Evolutionary conservation across 1,140 invertebrate species (phyloP), one percentile per base, ranked within the genome.

Genomic region (Diuraphis noxia): DNA sequence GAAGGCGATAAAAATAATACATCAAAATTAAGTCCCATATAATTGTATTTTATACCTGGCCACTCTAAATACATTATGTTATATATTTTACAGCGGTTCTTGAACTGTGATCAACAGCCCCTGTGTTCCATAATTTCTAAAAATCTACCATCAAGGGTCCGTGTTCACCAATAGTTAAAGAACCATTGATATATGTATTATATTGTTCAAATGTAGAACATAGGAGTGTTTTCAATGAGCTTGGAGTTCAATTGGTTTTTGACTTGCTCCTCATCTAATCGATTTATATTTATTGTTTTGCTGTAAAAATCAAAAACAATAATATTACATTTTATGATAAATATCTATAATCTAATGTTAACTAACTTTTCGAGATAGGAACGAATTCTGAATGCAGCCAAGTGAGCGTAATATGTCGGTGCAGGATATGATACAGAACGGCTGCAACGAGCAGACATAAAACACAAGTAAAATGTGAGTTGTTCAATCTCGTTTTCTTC

Each of bases 381-480:
- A 63, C 95, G 94, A 1, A 96, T 97, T 82, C 98, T 95, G 90
- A 96, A 96, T 23, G 97, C 98, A 30, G 96, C 98, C 89, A 98
- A 95, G 95, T 99, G 98, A 41, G 98, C 98, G 94, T 99, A 98
- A 94, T 99, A 99, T 0, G 97, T 98, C 3, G 98, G 98, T 2
- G 98, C 96, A 7, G 98, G 98, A 94, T 98, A 98, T 25, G 97
- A 98, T 0, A 99, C 97, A 5, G 97, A 95, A 90, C 97, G 95
- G 88, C 96, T 96, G 93, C 98, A 99, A n/a, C 98, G 95, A 7
- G 96, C 95, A 94, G 97, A 99, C 94, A 98, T 95, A 93, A 99
- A 97, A 93, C 98, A 99, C 38, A 99, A 94, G 93, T 96, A 96
- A 94, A 97, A 98, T 0, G 98, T 97, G 89, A 99, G 93, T 92